phyloP scores from a whole-genome alignment of 2,888 invertebrate species.

The Andricus curvator region DNA sequence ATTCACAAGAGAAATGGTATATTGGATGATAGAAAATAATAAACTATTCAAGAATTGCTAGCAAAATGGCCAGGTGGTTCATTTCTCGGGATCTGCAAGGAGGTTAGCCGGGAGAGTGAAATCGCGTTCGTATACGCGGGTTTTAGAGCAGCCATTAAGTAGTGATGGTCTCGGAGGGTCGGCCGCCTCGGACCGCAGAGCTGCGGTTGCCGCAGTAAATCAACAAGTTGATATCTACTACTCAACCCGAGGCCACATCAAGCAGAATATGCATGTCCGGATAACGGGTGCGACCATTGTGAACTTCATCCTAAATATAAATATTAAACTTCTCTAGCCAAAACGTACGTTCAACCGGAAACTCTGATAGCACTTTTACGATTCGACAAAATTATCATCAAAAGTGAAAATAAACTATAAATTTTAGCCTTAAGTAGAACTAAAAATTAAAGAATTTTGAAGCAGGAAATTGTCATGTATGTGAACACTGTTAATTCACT shows the following conservation, averaged over 20 bases:
- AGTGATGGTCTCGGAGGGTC: conserved; percentile 65
- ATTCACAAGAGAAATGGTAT: conserved; percentile 1
- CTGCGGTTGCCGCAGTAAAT: conserved; percentile 71
- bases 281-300: conserved; percentile 39
- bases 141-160: conserved; percentile 68
- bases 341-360: conserved; percentile 10
- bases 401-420: neutral
- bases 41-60: conserved; percentile 49
- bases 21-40: conserved; percentile 45
- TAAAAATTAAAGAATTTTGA: neutral
- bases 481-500: too few species aligned
- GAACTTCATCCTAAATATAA: conserved; percentile 33
- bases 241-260: conserved; percentile 56
- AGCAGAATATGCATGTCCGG: conserved; percentile 40
- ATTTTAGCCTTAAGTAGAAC: neutral
- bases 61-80: conserved; percentile 45
- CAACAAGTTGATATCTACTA: conserved; percentile 75
- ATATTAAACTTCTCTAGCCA: conserved; percentile 26
- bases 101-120: conserved; percentile 41
- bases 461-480: too few species aligned
- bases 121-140: conserved; percentile 53
- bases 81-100: conserved; percentile 36
- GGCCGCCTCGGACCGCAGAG: conserved; percentile 65
- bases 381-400: conserved; percentile 31
- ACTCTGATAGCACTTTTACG: conserved; percentile 21